Percentiles rank a stretch among this genome's conserved stretches.
Evolutionary conservation across 2,113 vertebrate genomes (phyloP).

Genomic region (Engraulis encrasicolus): DNA sequence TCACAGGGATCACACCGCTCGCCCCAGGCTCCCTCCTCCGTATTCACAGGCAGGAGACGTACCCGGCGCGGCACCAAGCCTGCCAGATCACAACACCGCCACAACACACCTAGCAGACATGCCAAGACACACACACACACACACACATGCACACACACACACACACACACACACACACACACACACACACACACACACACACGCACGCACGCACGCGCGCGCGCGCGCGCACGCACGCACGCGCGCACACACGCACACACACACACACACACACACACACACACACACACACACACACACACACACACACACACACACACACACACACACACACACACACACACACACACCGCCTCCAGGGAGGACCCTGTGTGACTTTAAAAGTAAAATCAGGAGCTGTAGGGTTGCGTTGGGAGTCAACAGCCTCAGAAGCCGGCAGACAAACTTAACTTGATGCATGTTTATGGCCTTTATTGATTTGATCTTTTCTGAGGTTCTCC

Average conservation of each 20-base stretch:
- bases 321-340: too few relatives aligned
- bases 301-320: not conserved
- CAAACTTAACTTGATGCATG: conserved; percentile 69
- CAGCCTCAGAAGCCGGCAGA: conserved; percentile 54
- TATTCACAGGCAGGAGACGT: not conserved
- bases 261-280: not conserved
- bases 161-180: not conserved
- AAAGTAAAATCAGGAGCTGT: not conserved
- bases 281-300: not conserved
- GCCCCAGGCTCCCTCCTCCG: not conserved
- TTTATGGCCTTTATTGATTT: conserved; percentile 73
- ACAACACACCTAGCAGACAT: not conserved
- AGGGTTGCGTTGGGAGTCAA: not conserved
- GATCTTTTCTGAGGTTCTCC: conserved; percentile 72
- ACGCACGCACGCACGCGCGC: not conserved
- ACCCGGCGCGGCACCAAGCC: not conserved
- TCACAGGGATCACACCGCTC: not conserved
- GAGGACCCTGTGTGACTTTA: not conserved
- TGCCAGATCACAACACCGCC: not conserved
- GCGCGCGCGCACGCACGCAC: not conserved
- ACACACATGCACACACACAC: not conserved
- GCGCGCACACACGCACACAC: not conserved
- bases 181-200: too few relatives aligned
- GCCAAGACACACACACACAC: not conserved
- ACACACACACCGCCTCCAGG: not conserved